Percentiles rank a stretch among this genome's conserved stretches.
These are phyloP conservation scores for Hucho hucho DNA, from an alignment of 2,113 vertebrate genomes.

Conservation along the genomic window DNA sequence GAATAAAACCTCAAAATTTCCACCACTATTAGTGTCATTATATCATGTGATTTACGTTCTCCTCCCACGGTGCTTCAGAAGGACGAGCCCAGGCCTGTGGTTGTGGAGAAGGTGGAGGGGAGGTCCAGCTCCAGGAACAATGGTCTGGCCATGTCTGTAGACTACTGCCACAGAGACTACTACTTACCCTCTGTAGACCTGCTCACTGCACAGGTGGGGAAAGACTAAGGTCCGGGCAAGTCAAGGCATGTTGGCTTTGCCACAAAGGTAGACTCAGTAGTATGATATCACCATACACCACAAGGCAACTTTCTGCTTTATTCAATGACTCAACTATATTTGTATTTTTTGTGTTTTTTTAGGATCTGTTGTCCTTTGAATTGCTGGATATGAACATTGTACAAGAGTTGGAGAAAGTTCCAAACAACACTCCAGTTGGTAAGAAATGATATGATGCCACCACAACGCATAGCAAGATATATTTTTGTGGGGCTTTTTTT, in stretches of 20 bases:
- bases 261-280: too few relatives aligned
- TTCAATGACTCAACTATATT: too few relatives aligned
- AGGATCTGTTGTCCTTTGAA: conserved; percentile 97
- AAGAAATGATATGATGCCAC: conserved; percentile 46
- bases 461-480: too few relatives aligned
- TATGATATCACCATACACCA: too few relatives aligned
- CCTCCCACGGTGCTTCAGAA: conserved; percentile 48
- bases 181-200: neutral
- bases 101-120: conserved; percentile 46
- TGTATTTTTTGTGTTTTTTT: conserved; percentile 12
- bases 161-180: neutral
- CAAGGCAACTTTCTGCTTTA: too few relatives aligned
- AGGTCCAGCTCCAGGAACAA: conserved; percentile 29
- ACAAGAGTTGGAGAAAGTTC: conserved; percentile 92
- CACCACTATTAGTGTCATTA: too few relatives aligned
- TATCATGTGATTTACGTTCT: neutral
- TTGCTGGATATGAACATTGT: conserved; percentile 96
- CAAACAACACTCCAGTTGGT: conserved; percentile 93
- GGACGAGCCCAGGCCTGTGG: conserved; percentile 50
- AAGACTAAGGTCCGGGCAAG: neutral
- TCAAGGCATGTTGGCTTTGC: too few relatives aligned
- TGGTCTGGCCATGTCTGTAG: neutral
- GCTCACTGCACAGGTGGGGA: neutral
- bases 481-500: too few relatives aligned
- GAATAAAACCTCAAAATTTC: too few relatives aligned